Percentiles rank a stretch among this genome's conserved stretches.
Conservation (phyloP, 2,797 vertebrate genomes). For the Mormyrus hasselquistii region DNA sequence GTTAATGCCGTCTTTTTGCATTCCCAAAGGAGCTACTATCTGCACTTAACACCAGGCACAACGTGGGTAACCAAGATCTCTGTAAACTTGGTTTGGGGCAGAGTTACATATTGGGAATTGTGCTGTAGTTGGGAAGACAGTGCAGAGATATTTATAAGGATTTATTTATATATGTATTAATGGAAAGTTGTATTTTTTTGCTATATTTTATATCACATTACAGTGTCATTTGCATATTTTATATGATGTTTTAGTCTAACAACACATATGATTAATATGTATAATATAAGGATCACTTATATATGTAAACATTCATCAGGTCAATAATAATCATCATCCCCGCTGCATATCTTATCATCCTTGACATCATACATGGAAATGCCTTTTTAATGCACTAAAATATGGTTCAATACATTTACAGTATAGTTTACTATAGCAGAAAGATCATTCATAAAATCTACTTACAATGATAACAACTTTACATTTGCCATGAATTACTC, state of each 20-base stretch:
- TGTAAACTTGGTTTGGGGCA: constrained; percentile 10
- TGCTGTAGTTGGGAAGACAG: background rate
- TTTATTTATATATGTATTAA: background rate
- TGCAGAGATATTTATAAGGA: background rate
- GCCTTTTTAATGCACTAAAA: background rate
- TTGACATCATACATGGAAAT: background rate
- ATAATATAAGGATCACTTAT: background rate
- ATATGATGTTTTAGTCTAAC: background rate
- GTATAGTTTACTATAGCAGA: background rate
- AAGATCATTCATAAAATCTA: background rate
- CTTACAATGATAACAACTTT: background rate
- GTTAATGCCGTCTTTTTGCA: background rate
- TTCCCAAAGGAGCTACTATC: background rate
- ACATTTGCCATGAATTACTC: background rate
- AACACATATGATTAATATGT: background rate
- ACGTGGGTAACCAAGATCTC: background rate
- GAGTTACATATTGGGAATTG: background rate
- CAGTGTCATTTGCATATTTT: background rate
- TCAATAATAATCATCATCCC: background rate
- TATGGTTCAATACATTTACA: background rate
- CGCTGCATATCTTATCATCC: background rate
- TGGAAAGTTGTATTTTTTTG: background rate
- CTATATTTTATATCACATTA: background rate
- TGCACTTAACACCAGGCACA: background rate
- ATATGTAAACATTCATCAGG: background rate